Conservation (phyloP, 1,140 invertebrate genomes). For the Danaus plexippus region DNA sequence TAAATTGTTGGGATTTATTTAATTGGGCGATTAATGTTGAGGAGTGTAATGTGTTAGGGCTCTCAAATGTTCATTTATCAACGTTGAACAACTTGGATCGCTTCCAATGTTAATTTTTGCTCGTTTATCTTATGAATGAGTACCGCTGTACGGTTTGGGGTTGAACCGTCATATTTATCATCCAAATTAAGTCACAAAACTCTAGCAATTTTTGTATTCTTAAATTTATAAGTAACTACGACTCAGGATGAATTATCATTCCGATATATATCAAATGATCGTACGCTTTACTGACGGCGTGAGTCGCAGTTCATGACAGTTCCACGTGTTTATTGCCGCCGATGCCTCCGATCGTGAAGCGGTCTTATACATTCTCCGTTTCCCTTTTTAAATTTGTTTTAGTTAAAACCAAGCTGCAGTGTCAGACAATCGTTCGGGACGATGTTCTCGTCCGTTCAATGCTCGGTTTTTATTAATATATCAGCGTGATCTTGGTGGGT, state of each 20-base stretch:
- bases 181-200: slow-evolving; percentile 11
- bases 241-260: too few species aligned
- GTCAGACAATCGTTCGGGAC: slow-evolving; percentile 8
- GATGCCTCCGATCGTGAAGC: slow-evolving; percentile 12
- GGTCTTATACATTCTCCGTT: slow-evolving; percentile 15
- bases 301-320: too few species aligned
- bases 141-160: slow-evolving; percentile 17
- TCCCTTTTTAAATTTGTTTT: slow-evolving; percentile 24
- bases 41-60: slow-evolving; percentile 22
- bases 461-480: too few species aligned
- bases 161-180: slow-evolving; percentile 21
- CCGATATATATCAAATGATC: too few species aligned
- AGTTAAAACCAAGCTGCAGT: slow-evolving; percentile 22
- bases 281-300: too few species aligned
- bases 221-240: too few species aligned
- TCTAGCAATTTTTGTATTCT: too few species aligned
- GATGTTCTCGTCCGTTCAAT: slow-evolving; percentile 14
- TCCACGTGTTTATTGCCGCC: too few species aligned
- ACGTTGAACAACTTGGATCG: slow-evolving; percentile 33
- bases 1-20: slow-evolving; percentile 12
- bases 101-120: slow-evolving; percentile 36
- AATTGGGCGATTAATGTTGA: slow-evolving; percentile 25
- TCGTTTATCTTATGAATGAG: slow-evolving; percentile 24
- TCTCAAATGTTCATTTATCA: slow-evolving; percentile 34
- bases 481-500: too few species aligned